A percentile compares a stretch with the other conserved stretches of the same genome.
These are phyloP conservation scores for Hetaerina titia DNA, from an alignment of 2,888 invertebrate genomes.

Conservation along the genomic window DNA sequence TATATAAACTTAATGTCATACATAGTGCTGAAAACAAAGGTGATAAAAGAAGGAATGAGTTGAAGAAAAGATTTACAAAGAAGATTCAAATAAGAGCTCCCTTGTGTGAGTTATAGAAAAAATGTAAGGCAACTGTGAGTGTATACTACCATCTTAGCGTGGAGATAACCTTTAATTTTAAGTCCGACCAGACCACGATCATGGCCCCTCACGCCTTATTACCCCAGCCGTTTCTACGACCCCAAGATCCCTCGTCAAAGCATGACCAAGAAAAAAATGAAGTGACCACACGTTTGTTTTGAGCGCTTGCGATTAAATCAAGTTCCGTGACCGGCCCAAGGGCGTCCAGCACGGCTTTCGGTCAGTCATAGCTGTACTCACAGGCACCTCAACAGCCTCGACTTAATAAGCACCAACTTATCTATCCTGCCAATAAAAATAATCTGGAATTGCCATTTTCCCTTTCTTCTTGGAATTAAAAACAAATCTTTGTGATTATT, in stretches of 20 bases:
- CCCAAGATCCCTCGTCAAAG: constrained; percentile 14
- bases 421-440: too few species aligned
- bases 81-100: not conserved
- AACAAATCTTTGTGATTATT: too few species aligned
- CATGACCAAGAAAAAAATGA: constrained; percentile 51
- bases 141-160: not conserved
- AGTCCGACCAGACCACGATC: not conserved
- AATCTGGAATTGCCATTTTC: too few species aligned
- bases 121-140: not conserved
- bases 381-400: too few species aligned
- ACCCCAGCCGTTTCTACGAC: not conserved
- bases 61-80: not conserved
- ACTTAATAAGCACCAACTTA: too few species aligned
- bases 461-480: too few species aligned
- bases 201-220: not conserved
- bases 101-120: not conserved
- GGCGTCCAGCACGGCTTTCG: constrained; percentile 24
- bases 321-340: constrained; percentile 42
- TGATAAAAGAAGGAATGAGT: too few species aligned
- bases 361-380: not conserved
- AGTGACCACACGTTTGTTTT: constrained; percentile 58
- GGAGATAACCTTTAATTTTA: constrained; percentile 24
- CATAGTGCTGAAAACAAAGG: too few species aligned
- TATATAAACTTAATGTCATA: too few species aligned
- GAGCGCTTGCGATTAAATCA: constrained; percentile 40